These are phyloP conservation scores for Amphimedon queenslandica DNA, from an alignment of 37 sponge, comb jelly and placozoan species.

Conservation along the genomic window DNA sequence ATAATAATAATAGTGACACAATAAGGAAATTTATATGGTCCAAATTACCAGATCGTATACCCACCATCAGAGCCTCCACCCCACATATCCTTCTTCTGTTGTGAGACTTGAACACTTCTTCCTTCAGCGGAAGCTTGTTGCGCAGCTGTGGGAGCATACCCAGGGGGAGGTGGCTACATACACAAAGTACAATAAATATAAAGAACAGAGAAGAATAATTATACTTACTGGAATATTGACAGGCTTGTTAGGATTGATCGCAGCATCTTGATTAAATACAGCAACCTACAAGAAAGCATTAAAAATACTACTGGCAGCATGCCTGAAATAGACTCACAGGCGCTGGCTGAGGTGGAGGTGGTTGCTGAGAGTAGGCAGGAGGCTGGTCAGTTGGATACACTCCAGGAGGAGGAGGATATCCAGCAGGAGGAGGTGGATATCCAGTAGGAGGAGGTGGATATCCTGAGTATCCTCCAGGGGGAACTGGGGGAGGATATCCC, in stretches of 20 bases:
- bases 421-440: neutral
- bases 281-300: constrained; percentile 2
- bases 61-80: constrained; percentile 57
- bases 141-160: constrained; percentile 28
- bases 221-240: constrained; percentile 34
- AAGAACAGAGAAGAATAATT: neutral
- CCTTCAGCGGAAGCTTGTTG: constrained; percentile 43
- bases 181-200: neutral
- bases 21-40: neutral
- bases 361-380: neutral
- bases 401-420: neutral
- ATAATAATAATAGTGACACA: neutral
- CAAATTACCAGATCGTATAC: neutral
- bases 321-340: constrained; percentile 1
- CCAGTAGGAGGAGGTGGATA: neutral
- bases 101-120: constrained; percentile 13
- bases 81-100: constrained; percentile 34
- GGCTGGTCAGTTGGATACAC: neutral
- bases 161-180: constrained; percentile 33
- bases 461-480: neutral
- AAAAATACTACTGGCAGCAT: neutral
- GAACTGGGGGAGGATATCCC: neutral
- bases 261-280: constrained; percentile 56
- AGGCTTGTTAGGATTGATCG: constrained; percentile 12
- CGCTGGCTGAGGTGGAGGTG: neutral